Conservation (phyloP, 2,113 vertebrate species). For the Sarotherodon lohbergeri region DNA sequence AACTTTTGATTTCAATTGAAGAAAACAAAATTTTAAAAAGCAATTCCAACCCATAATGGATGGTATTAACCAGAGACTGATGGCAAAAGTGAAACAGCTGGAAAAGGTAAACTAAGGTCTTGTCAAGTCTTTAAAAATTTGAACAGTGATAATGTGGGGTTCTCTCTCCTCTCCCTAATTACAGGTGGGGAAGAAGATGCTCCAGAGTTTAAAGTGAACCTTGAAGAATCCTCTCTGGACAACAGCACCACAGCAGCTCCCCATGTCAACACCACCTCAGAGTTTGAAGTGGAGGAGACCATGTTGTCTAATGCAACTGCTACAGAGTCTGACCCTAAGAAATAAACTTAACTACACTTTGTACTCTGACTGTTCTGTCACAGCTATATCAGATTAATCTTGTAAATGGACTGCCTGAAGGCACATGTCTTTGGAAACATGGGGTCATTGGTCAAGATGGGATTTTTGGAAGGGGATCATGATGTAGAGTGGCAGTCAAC, state of each 20-base stretch:
- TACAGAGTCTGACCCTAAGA: not conserved
- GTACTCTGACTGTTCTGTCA: not conserved
- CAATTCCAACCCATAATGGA: too few relatives aligned
- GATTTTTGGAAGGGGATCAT: too few relatives aligned
- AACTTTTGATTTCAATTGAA: too few relatives aligned
- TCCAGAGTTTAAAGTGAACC: not conserved
- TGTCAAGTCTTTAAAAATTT: not conserved
- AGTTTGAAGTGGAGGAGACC: not conserved
- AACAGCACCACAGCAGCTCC: not conserved
- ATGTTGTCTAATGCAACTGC: not conserved
- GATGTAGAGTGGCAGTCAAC: too few relatives aligned
- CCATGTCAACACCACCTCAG: accelerated
- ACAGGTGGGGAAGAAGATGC: not conserved
- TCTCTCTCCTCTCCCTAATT: not conserved
- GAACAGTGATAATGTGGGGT: too few relatives aligned
- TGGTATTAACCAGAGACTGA: not conserved
- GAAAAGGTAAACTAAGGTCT: not conserved
- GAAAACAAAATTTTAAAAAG: too few relatives aligned
- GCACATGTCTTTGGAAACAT: too few relatives aligned
- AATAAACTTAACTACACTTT: slow-evolving; percentile 21
- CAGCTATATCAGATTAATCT: too few relatives aligned
- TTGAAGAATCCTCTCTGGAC: not conserved
- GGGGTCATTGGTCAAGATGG: too few relatives aligned
- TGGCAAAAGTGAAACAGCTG: not conserved
- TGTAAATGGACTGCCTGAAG: too few relatives aligned